A percentile compares a stretch with the other conserved stretches of the same genome.
Evolutionary conservation across 2,797 vertebrate genomes (phyloP).

Genomic region (Euphonia xanthogaster): DNA sequence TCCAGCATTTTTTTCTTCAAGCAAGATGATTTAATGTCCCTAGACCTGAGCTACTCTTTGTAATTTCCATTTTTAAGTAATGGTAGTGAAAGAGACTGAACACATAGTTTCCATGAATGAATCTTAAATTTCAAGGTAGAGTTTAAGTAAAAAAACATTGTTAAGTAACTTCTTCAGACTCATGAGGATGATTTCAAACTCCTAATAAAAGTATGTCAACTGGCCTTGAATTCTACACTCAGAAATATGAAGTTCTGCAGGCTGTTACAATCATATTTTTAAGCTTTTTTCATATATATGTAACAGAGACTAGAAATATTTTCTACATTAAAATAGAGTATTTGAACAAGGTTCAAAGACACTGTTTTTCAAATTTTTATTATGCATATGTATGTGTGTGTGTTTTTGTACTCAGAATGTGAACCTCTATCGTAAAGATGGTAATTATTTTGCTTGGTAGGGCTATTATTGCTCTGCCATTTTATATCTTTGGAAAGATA

Average conservation of each 20-base stretch:
- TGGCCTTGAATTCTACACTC: background rate
- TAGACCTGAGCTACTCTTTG: background rate
- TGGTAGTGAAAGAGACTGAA: background rate
- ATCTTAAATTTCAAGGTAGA: background rate
- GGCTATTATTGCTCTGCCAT: background rate
- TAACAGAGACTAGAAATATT: background rate
- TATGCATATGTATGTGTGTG: accelerated
- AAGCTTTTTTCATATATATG: background rate
- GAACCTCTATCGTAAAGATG: background rate
- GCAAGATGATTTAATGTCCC: background rate
- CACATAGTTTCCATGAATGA: background rate
- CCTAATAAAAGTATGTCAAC: background rate
- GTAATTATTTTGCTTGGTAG: background rate
- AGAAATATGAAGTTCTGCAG: background rate
- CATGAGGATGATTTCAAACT: background rate
- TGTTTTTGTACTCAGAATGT: background rate
- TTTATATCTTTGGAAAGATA: slow-evolving; percentile 3
- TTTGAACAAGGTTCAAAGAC: background rate
- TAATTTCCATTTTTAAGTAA: background rate
- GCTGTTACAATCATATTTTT: background rate
- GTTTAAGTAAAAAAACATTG: background rate
- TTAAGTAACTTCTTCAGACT: background rate
- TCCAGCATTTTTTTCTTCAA: background rate
- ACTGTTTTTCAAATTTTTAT: background rate
- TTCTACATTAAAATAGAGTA: background rate